Conservation (phyloP, 2,888 invertebrate species). For the Caenorhabditis angaria region DNA sequence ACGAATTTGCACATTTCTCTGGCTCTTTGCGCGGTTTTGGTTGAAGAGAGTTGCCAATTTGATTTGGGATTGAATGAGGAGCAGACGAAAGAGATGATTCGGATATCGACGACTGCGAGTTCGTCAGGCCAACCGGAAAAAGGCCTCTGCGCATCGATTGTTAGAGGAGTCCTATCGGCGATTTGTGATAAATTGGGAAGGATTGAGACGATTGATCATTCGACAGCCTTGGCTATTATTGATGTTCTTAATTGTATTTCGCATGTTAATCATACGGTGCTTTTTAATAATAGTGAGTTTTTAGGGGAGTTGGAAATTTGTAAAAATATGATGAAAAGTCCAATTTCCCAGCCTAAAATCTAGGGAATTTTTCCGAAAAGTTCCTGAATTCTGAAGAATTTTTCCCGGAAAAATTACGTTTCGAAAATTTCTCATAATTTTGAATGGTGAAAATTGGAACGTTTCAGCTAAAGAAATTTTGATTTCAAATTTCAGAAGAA, state of each 20-base stretch:
- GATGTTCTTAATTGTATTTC: constrained; percentile 67
- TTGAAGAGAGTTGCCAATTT: constrained; percentile 58
- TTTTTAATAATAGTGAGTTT: constrained; percentile 64
- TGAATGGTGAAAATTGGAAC: no score
- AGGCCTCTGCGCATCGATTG: constrained; percentile 60
- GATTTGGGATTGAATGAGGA: constrained; percentile 57
- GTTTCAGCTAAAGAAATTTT: no score
- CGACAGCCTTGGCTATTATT: constrained; percentile 63
- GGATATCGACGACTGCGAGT: constrained; percentile 42
- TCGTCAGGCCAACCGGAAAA: constrained; percentile 54
- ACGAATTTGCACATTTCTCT: constrained; percentile 87
- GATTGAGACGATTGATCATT: constrained; percentile 52
- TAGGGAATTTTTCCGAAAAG: no score
- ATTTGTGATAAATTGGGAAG: constrained; percentile 69
- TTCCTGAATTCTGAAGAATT: neutral
- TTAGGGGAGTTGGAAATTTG: no score
- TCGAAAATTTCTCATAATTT: constrained; percentile 1
- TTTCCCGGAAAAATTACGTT: neutral
- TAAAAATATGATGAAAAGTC: no score
- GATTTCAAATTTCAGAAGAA: no score
- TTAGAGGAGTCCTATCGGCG: constrained; percentile 66
- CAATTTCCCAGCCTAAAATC: no score
- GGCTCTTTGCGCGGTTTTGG: constrained; percentile 56
- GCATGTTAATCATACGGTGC: constrained; percentile 58
- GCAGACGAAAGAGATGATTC: constrained; percentile 50